Base-by-base conservation (phyloP, 2,888 invertebrate species). In the Allygus modestus region DNA sequence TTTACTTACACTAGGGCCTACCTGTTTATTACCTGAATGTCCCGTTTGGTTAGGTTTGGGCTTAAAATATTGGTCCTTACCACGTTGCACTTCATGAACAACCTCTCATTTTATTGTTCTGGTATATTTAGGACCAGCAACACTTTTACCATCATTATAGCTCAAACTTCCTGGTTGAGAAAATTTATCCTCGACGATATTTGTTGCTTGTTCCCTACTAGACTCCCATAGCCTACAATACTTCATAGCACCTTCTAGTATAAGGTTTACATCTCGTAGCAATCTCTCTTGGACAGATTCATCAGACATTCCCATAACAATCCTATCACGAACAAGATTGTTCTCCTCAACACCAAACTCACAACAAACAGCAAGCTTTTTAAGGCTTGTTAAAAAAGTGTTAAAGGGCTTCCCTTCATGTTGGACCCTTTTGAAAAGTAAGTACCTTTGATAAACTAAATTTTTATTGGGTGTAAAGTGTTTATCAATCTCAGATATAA, bases 371-470 rank as follows among this genome's bases (percentile, higher is more conserved):
- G 46, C 46, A 9, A 46, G 17, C 12, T 37, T 46, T 11, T 17
- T 11, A 15, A 46, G 17, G 15, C 12, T 12, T 11, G 46, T 46
- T 17, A 46, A 17, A 46, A 15, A 46, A 17, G 46, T 9, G 15
- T 2, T 37, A 81, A 81, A 54, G 81, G 20, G 17, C 33, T 37
- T 37, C 54, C 82, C 58, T 17, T 23, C 33, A 28, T 37, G n/a
- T 61, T 61, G 41, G 5, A 31, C 37, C 15, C 61, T 1, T 33
- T 81, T 81, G 77, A 81, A 81, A 31, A 81, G 58, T 37, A 82
- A 20, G 17, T 33, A 82, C 37, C 65, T 20, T 20, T 82, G 82
- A 37, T 82, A 82, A n/a, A 82, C 82, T 17, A 82, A 17, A 58
- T 82, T 82, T 11, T 28, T 41, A n/a, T 37, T 69, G 4, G 37